These are phyloP conservation scores for Druon quercuslanigerum DNA, from an alignment of 1,140 invertebrate species.

Conservation along the genomic window DNA sequence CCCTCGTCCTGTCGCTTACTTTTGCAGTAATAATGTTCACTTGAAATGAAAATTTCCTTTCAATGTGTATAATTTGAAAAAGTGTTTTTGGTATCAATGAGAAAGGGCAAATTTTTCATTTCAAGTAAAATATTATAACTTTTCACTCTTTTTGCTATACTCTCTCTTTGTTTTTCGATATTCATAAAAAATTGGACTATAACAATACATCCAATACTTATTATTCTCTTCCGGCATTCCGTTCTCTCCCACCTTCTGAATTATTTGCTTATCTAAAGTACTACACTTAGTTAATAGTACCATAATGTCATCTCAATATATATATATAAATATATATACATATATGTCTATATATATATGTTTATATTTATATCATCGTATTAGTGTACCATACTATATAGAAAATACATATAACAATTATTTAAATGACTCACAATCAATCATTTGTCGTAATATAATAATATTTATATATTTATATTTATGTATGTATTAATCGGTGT, in stretches of 20 bases:
- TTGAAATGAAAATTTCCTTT: conserved; percentile 55
- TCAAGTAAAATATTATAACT: conserved; percentile 20
- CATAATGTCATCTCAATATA: conserved; percentile 71
- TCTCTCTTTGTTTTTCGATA: conserved; percentile 49
- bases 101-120: conserved; percentile 2
- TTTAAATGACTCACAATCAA: conserved; percentile 74
- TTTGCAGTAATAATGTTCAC: conserved; percentile 44
- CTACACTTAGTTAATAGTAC: conserved; percentile 72
- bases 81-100: conserved; percentile 22
- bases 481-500: conserved; percentile 62
- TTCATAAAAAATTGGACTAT: conserved; percentile 68
- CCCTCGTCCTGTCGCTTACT: conserved; percentile 61
- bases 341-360: conserved; percentile 54
- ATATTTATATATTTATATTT: conserved; percentile 55
- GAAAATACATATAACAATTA: conserved; percentile 75
- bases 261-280: conserved; percentile 65
- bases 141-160: conserved; percentile 35
- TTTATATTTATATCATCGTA: conserved; percentile 54
- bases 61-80: conserved; percentile 53
- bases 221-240: conserved; percentile 38
- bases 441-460: conserved; percentile 60
- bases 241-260: conserved; percentile 47
- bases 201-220: conserved; percentile 57
- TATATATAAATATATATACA: conserved; percentile 48
- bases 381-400: conserved; percentile 71